A percentile compares a stretch with the other conserved stretches of the same genome.
Conservation (phyloP, 2,113 vertebrate genomes). For the Chitala chitala region DNA sequence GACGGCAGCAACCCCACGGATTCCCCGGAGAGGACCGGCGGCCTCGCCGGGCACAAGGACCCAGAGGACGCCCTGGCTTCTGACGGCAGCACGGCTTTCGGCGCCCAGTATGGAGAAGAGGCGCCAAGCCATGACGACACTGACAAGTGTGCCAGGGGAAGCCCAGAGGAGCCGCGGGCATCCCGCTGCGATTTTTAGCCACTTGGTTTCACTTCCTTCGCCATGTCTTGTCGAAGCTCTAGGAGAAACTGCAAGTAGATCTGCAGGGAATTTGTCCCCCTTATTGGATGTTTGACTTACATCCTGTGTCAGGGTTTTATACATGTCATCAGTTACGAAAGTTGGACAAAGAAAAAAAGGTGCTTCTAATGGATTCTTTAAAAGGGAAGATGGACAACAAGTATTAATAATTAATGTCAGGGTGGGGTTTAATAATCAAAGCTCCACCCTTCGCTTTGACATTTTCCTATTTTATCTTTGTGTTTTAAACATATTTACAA, state of each 20-base stretch:
- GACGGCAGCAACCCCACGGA: conserved; percentile 72
- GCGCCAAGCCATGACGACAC: conserved; percentile 43
- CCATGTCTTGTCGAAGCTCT: conserved; percentile 31
- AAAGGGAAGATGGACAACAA: conserved; percentile 59
- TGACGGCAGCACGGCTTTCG: conserved; percentile 71
- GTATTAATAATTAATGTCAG: conserved; percentile 51
- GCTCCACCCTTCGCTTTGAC: conserved; percentile 51
- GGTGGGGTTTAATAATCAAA: conserved; percentile 64
- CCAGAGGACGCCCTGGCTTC: conserved; percentile 69
- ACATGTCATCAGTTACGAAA: conserved; percentile 52
- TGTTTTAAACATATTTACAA: conserved; percentile 72
- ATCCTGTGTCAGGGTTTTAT: conserved; percentile 52
- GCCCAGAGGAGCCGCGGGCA: conserved; percentile 57
- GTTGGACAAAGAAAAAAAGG: conserved; percentile 42
- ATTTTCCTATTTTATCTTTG: conserved; percentile 58
- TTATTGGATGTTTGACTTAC: conserved; percentile 33
- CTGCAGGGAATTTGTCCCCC: neutral
- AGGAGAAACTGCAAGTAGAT: neutral
- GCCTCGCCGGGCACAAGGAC: conserved; percentile 72
- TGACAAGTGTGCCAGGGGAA: conserved; percentile 60
- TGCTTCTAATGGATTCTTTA: conserved; percentile 60
- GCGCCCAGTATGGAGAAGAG: conserved; percentile 60
- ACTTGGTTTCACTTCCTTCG: neutral
- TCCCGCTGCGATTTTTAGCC: conserved; percentile 64
- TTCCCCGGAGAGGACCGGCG: conserved; percentile 81